Evolutionary conservation across 2,888 invertebrate species (phyloP), one percentile per base, ranked within the genome.

Genomic region (Eupeodes latifasciatus): DNA sequence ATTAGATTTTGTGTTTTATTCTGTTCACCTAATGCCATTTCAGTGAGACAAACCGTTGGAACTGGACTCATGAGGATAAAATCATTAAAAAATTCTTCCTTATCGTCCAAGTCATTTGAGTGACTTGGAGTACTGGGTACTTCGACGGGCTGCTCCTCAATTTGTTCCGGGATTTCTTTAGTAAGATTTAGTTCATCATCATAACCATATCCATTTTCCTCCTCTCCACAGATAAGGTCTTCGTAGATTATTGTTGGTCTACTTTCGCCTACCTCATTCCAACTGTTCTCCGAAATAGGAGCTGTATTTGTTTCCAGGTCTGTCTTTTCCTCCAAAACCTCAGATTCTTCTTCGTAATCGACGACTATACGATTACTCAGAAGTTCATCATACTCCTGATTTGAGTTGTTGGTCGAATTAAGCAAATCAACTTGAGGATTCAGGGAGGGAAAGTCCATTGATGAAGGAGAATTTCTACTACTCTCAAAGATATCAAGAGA

Each of bases 71-170:
- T 84, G 4, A 87, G 44, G 5, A 87, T 87, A 19, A 84, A 72
- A 67, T 87, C 80, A 59, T 87, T 87, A 34, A 87, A 84, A 14
- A 80, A 84, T 16, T 80, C 83, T n/a, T 80, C 83, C n/a, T 86
- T 82, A 11, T 76, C 87, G 14, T 80, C 72, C 36, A 84, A 51
- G n/a, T 77, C 80, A 36, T 36, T 66, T 1, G 84, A 34, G 6
- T 40, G 47, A 16, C 61, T 67, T 2, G 84, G 36, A 5, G 84
- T 62, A 44, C 6, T n/a, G 7, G 81, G 61, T 1, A 6, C 5
- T 0, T 61, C 40, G 34, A 66, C 27, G 53, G 57, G 55, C 1
- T 59, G 55, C 1, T 59, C 55, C 4, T 36, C 57, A 10, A 66
- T 71, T 11, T 53, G 64, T 2, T 87, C 34, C 10, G 14, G 6